Evolutionary conservation across 2,113 vertebrate genomes (phyloP).

Genomic region (Cynopterus brachyotis): DNA sequence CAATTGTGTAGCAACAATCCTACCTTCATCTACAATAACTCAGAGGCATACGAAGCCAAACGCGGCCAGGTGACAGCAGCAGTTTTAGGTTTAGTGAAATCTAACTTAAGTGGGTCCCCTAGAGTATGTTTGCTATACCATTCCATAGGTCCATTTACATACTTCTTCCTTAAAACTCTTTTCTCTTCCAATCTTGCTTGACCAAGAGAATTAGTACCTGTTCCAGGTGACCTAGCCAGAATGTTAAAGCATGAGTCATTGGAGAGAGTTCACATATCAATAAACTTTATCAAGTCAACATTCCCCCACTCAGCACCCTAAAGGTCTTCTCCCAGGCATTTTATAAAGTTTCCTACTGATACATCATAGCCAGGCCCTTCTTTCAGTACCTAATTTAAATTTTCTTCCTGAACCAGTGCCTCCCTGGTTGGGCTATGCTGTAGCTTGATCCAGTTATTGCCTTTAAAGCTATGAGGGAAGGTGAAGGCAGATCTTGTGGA

Average conservation of each 20-base stretch:
- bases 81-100: not conserved
- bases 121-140: not conserved
- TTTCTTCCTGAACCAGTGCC: not conserved
- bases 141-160: not conserved
- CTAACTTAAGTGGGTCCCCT: not conserved
- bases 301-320: not conserved
- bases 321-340: not conserved
- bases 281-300: not conserved
- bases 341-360: not conserved
- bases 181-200: not conserved
- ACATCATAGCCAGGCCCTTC: not conserved
- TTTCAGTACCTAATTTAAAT: not conserved
- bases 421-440: not conserved
- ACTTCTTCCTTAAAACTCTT: not conserved
- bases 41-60: not conserved
- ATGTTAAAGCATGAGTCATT: not conserved
- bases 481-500: not conserved
- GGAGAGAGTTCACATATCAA: not conserved
- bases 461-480: not conserved
- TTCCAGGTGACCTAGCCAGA: not conserved
- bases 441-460: not conserved
- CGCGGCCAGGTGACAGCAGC: not conserved
- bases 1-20: not conserved
- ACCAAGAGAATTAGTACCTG: not conserved
- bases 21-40: not conserved